Evolutionary conservation across 2,888 invertebrate genomes (phyloP).

Genomic region (Colletes collaris): DNA sequence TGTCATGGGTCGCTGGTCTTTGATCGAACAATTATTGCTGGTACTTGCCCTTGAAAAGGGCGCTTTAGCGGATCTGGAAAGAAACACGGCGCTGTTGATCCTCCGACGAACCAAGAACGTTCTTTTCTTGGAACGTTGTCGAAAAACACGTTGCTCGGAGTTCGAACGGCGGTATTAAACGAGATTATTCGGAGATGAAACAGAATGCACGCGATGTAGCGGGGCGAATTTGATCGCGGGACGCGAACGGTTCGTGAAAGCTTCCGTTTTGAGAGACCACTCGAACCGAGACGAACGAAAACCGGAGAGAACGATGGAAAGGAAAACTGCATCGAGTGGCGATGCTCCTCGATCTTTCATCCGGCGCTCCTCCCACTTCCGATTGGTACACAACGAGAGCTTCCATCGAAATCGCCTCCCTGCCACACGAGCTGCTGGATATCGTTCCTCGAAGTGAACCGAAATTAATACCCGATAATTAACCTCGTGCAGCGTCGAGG

Average conservation of each 20-base stretch:
- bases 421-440: background rate
- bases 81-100: no score
- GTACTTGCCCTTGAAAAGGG: no score
- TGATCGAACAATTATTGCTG: no score
- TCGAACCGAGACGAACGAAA: slow-evolving; percentile 19
- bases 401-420: slow-evolving; percentile 24
- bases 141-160: no score
- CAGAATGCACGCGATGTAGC: no score
- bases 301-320: slow-evolving; percentile 12
- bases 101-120: no score
- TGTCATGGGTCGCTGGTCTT: no score
- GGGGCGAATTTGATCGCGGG: background rate
- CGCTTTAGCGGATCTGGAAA: no score
- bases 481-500: slow-evolving; percentile 24
- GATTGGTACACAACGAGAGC: slow-evolving; percentile 26
- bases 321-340: slow-evolving; percentile 41
- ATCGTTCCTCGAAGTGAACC: slow-evolving; percentile 15
- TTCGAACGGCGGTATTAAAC: background rate
- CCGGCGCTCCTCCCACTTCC: background rate
- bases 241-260: background rate
- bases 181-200: slow-evolving; percentile 20
- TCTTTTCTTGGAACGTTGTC: no score
- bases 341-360: slow-evolving; percentile 50
- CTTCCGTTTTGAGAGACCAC: slow-evolving; percentile 7
- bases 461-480: slow-evolving; percentile 61